A percentile compares a stretch with the other conserved stretches of the same genome.
Evolutionary conservation across 2,113 vertebrate genomes (phyloP).

Genomic region (Dissostichus mawsoni): DNA sequence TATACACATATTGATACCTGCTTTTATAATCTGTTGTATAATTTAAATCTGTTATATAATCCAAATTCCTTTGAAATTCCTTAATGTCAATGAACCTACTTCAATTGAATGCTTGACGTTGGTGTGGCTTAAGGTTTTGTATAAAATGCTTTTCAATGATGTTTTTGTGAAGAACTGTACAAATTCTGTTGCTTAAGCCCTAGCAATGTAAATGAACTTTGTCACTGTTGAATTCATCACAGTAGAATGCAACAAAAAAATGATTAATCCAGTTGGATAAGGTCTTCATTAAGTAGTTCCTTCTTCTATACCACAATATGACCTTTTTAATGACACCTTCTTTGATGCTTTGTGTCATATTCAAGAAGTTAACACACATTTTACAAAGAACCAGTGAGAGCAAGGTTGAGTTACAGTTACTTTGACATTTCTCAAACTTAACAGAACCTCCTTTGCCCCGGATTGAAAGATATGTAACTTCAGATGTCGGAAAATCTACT

Average conservation of each 20-base stretch:
- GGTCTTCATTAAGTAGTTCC: neutral
- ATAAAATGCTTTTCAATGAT: constrained; percentile 6
- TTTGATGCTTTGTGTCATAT: too few relatives aligned
- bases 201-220: neutral
- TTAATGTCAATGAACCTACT: neutral
- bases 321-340: too few relatives aligned
- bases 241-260: neutral
- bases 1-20: neutral
- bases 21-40: neutral
- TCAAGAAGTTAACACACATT: too few relatives aligned
- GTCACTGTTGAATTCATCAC: constrained; percentile 2
- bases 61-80: neutral
- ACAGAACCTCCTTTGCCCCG: too few relatives aligned
- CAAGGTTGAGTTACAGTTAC: too few relatives aligned
- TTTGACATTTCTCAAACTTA: too few relatives aligned
- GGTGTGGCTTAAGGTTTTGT: neutral
- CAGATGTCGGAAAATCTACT: too few relatives aligned
- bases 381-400: too few relatives aligned
- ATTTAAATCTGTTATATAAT: too few relatives aligned
- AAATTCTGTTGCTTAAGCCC: neutral
- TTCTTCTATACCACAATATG: neutral
- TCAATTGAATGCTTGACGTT: neutral
- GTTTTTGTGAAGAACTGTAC: constrained; percentile 1
- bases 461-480: too few relatives aligned
- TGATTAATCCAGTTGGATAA: too few relatives aligned